Evolutionary conservation across 2,888 invertebrate genomes (phyloP).

Genomic region (Andrena flavipes): DNA sequence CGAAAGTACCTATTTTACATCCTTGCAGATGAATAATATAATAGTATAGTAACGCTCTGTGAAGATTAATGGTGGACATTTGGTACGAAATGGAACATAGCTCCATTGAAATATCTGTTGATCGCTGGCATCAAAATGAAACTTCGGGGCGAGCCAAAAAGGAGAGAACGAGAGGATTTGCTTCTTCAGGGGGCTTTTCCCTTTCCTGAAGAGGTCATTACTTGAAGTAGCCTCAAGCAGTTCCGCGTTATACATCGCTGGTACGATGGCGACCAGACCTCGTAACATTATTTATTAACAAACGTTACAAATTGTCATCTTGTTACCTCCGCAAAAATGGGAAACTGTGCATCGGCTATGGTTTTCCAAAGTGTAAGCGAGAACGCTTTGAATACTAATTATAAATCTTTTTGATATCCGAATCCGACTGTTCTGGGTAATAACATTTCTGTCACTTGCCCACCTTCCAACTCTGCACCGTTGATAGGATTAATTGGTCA

Average conservation of each 20-base stretch:
- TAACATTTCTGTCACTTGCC: no score
- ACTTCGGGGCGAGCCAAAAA: conserved; percentile 20
- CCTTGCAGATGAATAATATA: not conserved
- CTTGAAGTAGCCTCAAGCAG: conserved; percentile 46
- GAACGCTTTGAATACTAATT: not conserved
- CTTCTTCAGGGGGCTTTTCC: conserved; percentile 22
- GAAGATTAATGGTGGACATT: not conserved
- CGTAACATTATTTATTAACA: conserved; percentile 45
- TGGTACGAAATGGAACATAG: not conserved
- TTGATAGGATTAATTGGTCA: no score
- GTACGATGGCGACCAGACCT: conserved; percentile 10
- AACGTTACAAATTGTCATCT: conserved; percentile 29
- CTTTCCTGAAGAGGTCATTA: conserved; percentile 51
- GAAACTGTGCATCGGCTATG: not conserved
- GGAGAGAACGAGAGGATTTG: conserved; percentile 32
- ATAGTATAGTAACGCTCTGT: not conserved
- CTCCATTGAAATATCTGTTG: conserved; percentile 20
- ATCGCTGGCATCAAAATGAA: conserved; percentile 41
- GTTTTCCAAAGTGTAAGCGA: not conserved
- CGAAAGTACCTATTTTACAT: not conserved
- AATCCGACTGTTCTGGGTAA: no score
- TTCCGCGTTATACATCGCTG: conserved; percentile 33
- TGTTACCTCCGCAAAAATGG: not conserved
- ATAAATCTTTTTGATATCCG: not conserved
- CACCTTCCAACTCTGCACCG: no score